phyloP scores from a whole-genome alignment of 1,140 invertebrate genomes.

The Procambarus clarkii region DNA sequence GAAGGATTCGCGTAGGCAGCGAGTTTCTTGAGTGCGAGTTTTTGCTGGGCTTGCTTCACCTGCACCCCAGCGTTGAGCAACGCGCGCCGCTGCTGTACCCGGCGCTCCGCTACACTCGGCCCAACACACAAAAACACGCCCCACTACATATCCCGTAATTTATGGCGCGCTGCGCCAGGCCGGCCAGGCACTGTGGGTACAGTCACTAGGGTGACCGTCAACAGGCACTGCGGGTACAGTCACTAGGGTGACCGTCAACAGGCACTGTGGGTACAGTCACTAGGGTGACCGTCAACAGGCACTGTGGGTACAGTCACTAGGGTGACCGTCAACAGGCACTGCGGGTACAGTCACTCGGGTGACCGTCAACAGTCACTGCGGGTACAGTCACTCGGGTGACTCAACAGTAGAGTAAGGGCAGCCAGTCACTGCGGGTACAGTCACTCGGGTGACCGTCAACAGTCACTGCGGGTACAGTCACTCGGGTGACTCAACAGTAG shows the following conservation, averaged over 20 bases:
- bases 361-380: neutral
- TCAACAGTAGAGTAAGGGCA: no score
- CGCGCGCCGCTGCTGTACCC: neutral
- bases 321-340: no score
- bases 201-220: neutral
- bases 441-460: neutral
- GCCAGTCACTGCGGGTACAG: neutral
- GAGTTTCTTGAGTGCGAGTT: neutral
- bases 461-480: neutral
- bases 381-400: neutral
- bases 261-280: neutral
- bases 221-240: neutral
- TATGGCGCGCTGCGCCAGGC: neutral
- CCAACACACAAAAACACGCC: neutral
- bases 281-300: neutral
- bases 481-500: neutral
- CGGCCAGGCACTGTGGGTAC: neutral
- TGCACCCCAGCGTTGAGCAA: slow-evolving; percentile 22
- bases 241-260: neutral
- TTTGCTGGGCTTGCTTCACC: slow-evolving; percentile 36
- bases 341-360: no score
- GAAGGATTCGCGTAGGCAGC: slow-evolving; percentile 45
- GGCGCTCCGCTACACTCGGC: neutral
- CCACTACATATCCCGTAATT: neutral
- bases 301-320: neutral